Conservation (phyloP, 2,113 vertebrate genomes). For the Alexandromys fortis region DNA sequence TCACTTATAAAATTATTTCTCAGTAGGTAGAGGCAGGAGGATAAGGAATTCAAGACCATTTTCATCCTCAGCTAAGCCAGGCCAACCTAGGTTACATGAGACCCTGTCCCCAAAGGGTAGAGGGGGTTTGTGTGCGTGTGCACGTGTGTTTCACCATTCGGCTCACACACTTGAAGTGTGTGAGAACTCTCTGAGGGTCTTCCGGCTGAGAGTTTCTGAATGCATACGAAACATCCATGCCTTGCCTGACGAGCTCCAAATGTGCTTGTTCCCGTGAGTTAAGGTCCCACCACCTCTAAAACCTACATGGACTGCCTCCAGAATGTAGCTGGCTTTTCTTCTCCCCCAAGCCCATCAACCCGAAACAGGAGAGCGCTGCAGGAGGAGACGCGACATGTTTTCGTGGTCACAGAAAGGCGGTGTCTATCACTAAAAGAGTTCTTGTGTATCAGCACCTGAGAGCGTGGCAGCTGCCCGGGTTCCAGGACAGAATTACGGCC, state of each 20-base stretch:
- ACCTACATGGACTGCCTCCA: not conserved
- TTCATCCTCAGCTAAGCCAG: not conserved
- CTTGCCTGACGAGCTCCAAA: not conserved
- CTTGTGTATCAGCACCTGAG: not conserved
- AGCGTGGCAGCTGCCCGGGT: not conserved
- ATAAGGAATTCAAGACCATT: not conserved
- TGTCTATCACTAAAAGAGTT: constrained; percentile 54
- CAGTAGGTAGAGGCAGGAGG: not conserved
- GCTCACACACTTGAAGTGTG: not conserved
- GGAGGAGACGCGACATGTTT: not conserved
- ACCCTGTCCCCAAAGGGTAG: not conserved
- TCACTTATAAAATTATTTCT: not conserved
- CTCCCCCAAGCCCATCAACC: not conserved
- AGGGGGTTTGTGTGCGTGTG: no score
- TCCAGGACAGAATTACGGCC: constrained; percentile 50
- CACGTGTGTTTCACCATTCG: not conserved
- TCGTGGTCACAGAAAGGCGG: not conserved
- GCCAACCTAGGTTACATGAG: not conserved
- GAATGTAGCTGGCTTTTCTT: not conserved
- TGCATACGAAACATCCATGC: not conserved
- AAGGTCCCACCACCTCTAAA: not conserved
- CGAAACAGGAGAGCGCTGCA: constrained; percentile 17
- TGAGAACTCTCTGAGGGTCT: not conserved
- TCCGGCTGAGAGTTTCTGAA: not conserved
- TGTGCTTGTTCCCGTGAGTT: not conserved